A percentile compares a stretch with the other conserved stretches of the same genome.
These are phyloP conservation scores for Orius insidiosus DNA, from an alignment of 1,140 invertebrate genomes.

Conservation along the genomic window DNA sequence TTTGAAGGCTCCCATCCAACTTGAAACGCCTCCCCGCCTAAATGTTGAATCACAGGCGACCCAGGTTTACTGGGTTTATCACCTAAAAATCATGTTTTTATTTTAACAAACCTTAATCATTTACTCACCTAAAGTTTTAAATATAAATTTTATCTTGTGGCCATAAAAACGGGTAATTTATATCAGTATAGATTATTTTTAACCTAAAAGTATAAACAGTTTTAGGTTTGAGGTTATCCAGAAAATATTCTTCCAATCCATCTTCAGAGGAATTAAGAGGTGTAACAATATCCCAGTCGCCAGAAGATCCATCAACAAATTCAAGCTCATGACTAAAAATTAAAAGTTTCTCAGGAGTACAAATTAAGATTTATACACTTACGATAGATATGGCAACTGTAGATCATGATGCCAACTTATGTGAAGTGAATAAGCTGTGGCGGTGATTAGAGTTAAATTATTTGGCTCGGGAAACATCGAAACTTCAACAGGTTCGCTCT, in stretches of 20 bases:
- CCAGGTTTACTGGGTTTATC: conserved; percentile 48
- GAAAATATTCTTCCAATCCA: conserved; percentile 25
- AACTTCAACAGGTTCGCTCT: conserved; percentile 37
- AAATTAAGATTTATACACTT: background rate
- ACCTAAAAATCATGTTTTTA: conserved; percentile 24
- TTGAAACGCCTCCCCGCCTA: conserved; percentile 46
- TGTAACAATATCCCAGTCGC: conserved; percentile 15
- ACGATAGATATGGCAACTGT: conserved; percentile 19
- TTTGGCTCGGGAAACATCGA: conserved; percentile 51
- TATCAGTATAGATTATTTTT: conserved; percentile 42
- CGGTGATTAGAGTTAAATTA: conserved; percentile 33
- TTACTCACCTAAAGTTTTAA: conserved; percentile 50
- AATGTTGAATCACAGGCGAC: conserved; percentile 40
- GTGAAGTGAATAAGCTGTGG: conserved; percentile 35
- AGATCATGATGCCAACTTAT: conserved; percentile 51
- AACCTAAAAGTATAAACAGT: conserved; percentile 57
- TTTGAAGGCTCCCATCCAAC: conserved; percentile 49
- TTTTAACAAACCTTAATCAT: conserved; percentile 6
- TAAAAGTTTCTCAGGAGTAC: no score
- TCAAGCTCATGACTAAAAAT: conserved; percentile 16
- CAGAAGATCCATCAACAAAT: conserved; percentile 10
- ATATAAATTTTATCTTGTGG: conserved; percentile 49
- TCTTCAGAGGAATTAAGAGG: conserved; percentile 12
- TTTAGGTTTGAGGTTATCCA: conserved; percentile 43
- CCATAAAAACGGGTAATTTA: conserved; percentile 41